Evolutionary conservation across 2,888 invertebrate species (phyloP).

Genomic region (Agrotis ipsilon): DNA sequence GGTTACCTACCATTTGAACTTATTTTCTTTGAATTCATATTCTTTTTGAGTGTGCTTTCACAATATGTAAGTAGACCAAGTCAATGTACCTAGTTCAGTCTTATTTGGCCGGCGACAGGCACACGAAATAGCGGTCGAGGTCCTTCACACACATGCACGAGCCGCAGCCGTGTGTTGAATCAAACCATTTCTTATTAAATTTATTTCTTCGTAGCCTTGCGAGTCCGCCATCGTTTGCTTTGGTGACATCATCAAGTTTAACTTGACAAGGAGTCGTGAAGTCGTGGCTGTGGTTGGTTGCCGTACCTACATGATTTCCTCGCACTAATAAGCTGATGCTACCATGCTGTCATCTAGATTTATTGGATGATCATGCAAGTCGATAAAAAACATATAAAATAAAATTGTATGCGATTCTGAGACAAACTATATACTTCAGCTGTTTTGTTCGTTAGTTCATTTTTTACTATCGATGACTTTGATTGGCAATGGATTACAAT

Average conservation of each 20-base stretch:
- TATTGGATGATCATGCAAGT: constrained; percentile 37
- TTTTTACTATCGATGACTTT: background rate
- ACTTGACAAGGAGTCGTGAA: constrained; percentile 70
- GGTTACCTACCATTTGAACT: constrained; percentile 2
- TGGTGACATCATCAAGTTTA: constrained; percentile 79
- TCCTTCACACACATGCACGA: constrained; percentile 78
- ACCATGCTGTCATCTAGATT: constrained; percentile 58
- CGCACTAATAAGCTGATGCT: constrained; percentile 54
- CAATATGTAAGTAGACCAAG: constrained; percentile 55
- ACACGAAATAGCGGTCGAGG: constrained; percentile 85
- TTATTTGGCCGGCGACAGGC: constrained; percentile 75
- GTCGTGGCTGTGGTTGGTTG: constrained; percentile 63
- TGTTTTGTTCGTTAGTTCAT: constrained; percentile 9
- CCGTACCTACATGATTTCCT: constrained; percentile 63
- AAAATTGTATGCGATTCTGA: constrained; percentile 15
- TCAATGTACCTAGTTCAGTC: constrained; percentile 58
- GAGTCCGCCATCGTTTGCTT: constrained; percentile 73
- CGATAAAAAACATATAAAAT: constrained; percentile 46
- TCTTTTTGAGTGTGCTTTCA: constrained; percentile 32
- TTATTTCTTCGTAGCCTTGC: constrained; percentile 73
- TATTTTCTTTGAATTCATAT: constrained; percentile 19
- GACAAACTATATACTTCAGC: constrained; percentile 1
- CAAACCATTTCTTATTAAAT: constrained; percentile 66
- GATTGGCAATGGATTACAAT: constrained; percentile 6
- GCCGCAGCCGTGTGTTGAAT: constrained; percentile 63